Evolutionary conservation across 2,888 invertebrate genomes (phyloP), one percentile per base, ranked within the genome.

Genomic region (Chalcosyrphus nemorum): DNA sequence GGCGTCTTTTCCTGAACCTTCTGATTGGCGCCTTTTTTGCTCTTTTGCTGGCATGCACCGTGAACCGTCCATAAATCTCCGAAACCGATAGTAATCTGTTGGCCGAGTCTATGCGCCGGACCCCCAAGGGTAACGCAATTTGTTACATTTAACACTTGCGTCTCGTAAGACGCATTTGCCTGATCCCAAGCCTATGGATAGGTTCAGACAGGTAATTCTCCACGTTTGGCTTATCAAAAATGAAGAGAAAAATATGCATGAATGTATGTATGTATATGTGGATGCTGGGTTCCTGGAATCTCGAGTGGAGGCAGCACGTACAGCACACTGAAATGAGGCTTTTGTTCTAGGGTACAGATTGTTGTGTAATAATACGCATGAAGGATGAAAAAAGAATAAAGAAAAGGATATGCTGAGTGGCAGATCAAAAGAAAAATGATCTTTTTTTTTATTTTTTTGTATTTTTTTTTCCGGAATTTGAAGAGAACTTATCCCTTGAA

Each of bases 61-160:
- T 82, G 75, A 56, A 66, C 47, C 71, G 50, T 61, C 80, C 80
- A 85, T 85, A 85, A 85, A 85, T 85, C 81, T 85, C 81, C 70
- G 38, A 81, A 74, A 74, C 70, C 80, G 84, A 84, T 84, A 81
- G 85, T 80, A 85, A 80, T 85, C 85, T 38, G 54, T 70, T 57
- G 21, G 65, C 27, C 43, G 65, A 66, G 65, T 75, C 84, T 84
- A 70, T 63, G 65, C 57, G 61, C 63, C 68, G 38, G 75, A 81
- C 70, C 85, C 80, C 85, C 81, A 75, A 65, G 66, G 85, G 65
- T 71, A 71, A 71, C 54, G 75, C 75, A 80, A 85, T 85, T 85
- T 85, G 85, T 85, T 85, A 80, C 85, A 85, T 71, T 85, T 81
- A 80, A 81, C 81, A 85, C 81, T 85, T 71, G 80, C 59, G 66